Conservation (phyloP, 1,140 invertebrate genomes). For the Mactra quadrangularis region DNA sequence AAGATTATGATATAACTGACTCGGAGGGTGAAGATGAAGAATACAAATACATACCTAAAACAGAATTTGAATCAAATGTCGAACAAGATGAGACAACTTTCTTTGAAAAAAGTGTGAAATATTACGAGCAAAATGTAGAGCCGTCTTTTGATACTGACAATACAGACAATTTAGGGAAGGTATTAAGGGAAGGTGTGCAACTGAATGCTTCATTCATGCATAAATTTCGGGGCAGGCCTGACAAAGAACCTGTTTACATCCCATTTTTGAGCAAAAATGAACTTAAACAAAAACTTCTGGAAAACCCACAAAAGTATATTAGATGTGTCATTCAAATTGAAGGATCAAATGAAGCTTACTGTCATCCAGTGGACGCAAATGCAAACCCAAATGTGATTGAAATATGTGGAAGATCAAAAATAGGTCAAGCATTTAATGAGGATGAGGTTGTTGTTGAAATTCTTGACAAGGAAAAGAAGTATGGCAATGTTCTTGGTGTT, state of each 20-base stretch:
- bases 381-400: conserved; percentile 65
- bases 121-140: conserved; percentile 23
- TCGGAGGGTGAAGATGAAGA: not conserved
- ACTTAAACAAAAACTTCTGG: conserved; percentile 13
- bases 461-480: conserved; percentile 53
- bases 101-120: conserved; percentile 48
- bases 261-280: conserved; percentile 16
- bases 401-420: conserved; percentile 74
- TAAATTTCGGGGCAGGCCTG: conserved; percentile 16
- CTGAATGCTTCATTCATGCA: conserved; percentile 29
- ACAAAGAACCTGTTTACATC: conserved; percentile 25
- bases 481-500: conserved; percentile 74
- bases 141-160: not conserved
- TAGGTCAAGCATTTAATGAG: conserved; percentile 73
- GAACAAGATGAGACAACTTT: conserved; percentile 20
- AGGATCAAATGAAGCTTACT: conserved; percentile 64
- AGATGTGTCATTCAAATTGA: conserved; percentile 68
- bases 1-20: not conserved
- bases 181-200: conserved; percentile 27
- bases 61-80: conserved; percentile 1
- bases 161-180: not conserved
- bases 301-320: conserved; percentile 65
- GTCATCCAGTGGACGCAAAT: conserved; percentile 58
- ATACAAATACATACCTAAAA: not conserved
- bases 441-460: conserved; percentile 80